Base-by-base conservation (phyloP, 2,113 vertebrate species). In the Cinclus mexicanus region DNA sequence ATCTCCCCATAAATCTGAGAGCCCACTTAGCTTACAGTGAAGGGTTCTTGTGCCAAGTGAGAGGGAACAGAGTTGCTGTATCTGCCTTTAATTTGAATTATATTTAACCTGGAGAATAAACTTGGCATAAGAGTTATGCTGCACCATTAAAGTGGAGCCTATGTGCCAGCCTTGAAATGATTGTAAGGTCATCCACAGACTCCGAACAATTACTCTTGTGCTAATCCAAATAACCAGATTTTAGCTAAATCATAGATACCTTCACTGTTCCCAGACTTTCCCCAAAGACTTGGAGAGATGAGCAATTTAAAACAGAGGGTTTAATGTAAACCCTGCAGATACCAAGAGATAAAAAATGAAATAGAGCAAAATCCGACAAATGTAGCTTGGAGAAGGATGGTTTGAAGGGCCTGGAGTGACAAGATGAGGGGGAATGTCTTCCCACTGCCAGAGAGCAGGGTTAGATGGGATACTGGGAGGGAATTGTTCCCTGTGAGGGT, bases 381-480 rank as follows among this genome's bases (percentile, higher is more conserved):
- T 24, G 9, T 14, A 55, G 7, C 12, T 42, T 42, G 55, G 41
- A 61, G 41, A 49, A 24, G 10, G 47, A 23, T 31, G 31, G 3
- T 16, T 35, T 35, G 9, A 42, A 26, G 18, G 17, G 25, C 3
- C 26, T 61, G 64, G 64, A n/a, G 35, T 2, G 14, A 6, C 21
- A 69, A 41, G 17, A 53, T 7, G 16, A 0, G 1, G 7, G 33
- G 5, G 3, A n/a, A 60, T 35, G n/a, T 20, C 3, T 82, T 53
- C 46, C 5, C 9, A 52, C 9, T 67, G 46, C 2, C 60, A n/a
- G 7, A 59, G 44, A 10, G 6, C 35, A 52, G 19, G 18, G 26
- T 0, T 0, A 3, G 16, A 4, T 46, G 24, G 46, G 39, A 12
- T 60, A 7, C 2, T 22, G 24, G 28, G 69, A 21, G 2, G n/a